Evolutionary conservation across 2,888 invertebrate species (phyloP).

Genomic region (Blera fallax): DNA sequence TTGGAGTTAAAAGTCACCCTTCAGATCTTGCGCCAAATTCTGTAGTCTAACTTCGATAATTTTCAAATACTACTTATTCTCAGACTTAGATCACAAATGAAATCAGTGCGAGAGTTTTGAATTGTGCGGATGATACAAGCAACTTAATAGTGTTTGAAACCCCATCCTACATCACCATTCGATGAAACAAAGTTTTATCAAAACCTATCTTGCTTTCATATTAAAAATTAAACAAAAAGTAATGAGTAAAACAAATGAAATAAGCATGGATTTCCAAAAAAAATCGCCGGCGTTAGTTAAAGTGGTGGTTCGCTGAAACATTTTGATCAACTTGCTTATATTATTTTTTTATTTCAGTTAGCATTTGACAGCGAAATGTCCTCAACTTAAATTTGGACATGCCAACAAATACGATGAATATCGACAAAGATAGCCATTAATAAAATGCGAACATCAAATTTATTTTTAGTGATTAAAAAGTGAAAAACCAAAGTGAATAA

Average conservation of each 20-base stretch:
- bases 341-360: constrained; percentile 26
- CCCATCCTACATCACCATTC: too few species aligned
- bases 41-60: too few species aligned
- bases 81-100: too few species aligned
- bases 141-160: too few species aligned
- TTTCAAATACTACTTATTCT: too few species aligned
- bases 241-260: not conserved
- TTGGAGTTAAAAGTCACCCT: too few species aligned
- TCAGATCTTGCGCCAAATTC: too few species aligned
- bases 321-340: not conserved
- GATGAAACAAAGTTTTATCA: too few species aligned
- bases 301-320: constrained; percentile 25
- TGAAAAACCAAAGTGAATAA: constrained; percentile 19
- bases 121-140: too few species aligned
- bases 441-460: constrained; percentile 42
- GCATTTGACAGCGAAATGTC: constrained; percentile 8
- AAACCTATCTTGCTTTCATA: too few species aligned
- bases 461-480: constrained; percentile 49
- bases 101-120: too few species aligned
- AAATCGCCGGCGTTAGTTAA: constrained; percentile 11
- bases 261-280: not conserved
- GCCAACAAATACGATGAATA: not conserved
- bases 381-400: constrained; percentile 9
- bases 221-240: not conserved
- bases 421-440: constrained; percentile 8